phyloP scores from a whole-genome alignment of 2,888 invertebrate species.

The Diarsia mendica region DNA sequence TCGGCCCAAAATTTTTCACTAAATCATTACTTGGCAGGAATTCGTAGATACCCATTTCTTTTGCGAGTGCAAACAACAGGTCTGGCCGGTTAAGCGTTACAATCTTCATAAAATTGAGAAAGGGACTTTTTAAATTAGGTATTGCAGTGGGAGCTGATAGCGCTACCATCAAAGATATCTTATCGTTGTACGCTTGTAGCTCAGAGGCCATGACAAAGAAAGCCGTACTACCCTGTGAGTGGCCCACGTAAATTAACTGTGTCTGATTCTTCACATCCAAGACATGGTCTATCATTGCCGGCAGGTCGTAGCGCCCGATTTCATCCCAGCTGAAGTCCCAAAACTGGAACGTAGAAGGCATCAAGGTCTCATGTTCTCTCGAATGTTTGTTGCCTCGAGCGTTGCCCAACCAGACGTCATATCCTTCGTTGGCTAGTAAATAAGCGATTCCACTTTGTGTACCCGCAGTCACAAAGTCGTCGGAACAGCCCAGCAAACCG shows the following conservation, averaged over 20 bases:
- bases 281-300: conserved; percentile 93
- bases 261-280: conserved; percentile 87
- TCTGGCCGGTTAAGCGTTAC: conserved; percentile 46
- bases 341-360: conserved; percentile 79
- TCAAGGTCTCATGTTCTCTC: conserved; percentile 84
- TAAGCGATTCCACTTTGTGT: conserved; percentile 86
- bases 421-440: conserved; percentile 91
- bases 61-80: conserved; percentile 38
- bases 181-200: conserved; percentile 91
- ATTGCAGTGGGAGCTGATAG: conserved; percentile 70
- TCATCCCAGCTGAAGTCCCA: conserved; percentile 95
- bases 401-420: conserved; percentile 95
- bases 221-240: conserved; percentile 92
- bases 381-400: conserved; percentile 92
- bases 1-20: conserved; percentile 26
- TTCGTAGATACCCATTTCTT: conserved; percentile 47
- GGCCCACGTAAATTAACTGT: conserved; percentile 93
- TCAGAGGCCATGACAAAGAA: conserved; percentile 91
- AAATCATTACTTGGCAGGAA: conserved; percentile 44
- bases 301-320: conserved; percentile 93
- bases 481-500: conserved; percentile 92
- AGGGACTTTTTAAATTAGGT: conserved; percentile 64
- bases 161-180: conserved; percentile 86
- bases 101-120: conserved; percentile 52
- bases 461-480: conserved; percentile 92